These are phyloP conservation scores for Struthidea cinerea DNA, from an alignment of 2,113 vertebrate species.

Conservation along the genomic window DNA sequence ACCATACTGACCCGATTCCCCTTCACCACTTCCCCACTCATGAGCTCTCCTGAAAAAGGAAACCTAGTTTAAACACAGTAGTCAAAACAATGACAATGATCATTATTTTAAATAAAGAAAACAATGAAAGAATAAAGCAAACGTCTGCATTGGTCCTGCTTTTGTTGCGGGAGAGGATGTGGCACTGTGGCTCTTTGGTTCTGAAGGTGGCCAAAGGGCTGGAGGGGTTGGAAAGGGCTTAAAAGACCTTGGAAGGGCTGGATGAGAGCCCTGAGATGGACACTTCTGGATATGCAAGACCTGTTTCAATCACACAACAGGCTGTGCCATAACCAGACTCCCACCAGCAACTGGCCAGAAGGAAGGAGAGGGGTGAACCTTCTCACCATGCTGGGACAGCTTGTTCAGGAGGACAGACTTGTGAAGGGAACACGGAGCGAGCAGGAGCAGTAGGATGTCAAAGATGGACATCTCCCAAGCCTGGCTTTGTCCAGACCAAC, in stretches of 20 bases:
- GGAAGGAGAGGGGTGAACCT: background rate
- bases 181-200: background rate
- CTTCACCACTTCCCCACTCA: background rate
- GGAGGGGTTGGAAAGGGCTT: background rate
- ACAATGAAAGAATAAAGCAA: background rate
- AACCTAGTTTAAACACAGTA: background rate
- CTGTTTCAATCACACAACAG: background rate
- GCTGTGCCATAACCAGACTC: background rate
- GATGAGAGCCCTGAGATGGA: background rate
- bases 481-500: background rate
- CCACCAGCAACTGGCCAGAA: background rate
- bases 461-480: background rate
- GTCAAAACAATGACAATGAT: background rate
- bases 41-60: background rate
- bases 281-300: background rate
- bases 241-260: background rate
- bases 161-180: background rate
- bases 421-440: fast-evolving
- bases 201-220: background rate
- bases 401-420: background rate
- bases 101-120: background rate
- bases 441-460: background rate
- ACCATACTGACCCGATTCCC: background rate
- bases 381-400: background rate
- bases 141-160: background rate